Percentiles rank a stretch among this genome's conserved stretches.
Evolutionary conservation across 1,140 invertebrate species (phyloP).

Genomic region (Homarus americanus): DNA sequence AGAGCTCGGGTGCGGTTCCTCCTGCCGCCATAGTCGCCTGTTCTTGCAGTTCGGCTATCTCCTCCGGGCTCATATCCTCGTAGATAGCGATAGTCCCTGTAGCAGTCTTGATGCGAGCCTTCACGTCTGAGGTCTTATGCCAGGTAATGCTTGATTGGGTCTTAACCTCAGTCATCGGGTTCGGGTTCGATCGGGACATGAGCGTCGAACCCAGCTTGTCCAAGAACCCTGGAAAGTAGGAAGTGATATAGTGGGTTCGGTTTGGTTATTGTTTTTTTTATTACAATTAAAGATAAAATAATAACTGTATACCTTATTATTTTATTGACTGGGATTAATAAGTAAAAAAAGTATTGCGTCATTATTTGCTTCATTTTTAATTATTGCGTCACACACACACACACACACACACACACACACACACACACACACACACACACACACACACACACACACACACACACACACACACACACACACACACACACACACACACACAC

Average conservation of each 20-base stretch:
- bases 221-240: slow-evolving; percentile 52
- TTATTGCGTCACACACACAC: neutral
- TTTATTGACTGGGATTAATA: neutral
- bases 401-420: too few relatives aligned
- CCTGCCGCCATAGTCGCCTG: slow-evolving; percentile 41
- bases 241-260: neutral
- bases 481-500: too few relatives aligned
- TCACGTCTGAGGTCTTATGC: slow-evolving; percentile 63
- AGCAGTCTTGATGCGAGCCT: slow-evolving; percentile 71
- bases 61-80: slow-evolving; percentile 52
- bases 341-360: neutral
- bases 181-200: slow-evolving; percentile 23
- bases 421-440: too few relatives aligned
- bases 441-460: too few relatives aligned
- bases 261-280: neutral
- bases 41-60: slow-evolving; percentile 35
- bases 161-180: slow-evolving; percentile 61
- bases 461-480: too few relatives aligned
- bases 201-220: slow-evolving; percentile 66
- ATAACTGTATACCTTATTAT: neutral
- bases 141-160: slow-evolving; percentile 45
- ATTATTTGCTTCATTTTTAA: neutral
- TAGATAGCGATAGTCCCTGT: slow-evolving; percentile 69
- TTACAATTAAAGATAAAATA: too few relatives aligned
- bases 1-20: slow-evolving; percentile 27